Conservation (phyloP, 2,888 invertebrate species). For the Melipona beecheii region DNA sequence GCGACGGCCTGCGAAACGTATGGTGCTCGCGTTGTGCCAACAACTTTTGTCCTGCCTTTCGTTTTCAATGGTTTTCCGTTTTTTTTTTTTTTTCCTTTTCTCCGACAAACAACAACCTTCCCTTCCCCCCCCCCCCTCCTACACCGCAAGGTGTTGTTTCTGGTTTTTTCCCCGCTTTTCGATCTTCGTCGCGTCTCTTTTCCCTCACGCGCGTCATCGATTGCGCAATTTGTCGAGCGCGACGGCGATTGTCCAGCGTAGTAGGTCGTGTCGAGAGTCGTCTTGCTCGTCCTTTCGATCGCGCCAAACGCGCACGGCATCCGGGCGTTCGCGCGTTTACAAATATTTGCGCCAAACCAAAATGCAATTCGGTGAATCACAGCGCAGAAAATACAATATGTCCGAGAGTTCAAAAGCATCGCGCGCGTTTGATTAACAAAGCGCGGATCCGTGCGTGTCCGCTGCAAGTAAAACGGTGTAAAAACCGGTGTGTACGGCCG, state of each 20-base stretch:
- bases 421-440: background rate
- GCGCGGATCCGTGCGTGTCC: background rate
- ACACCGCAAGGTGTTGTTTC: too few relatives aligned
- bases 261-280: background rate
- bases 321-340: conserved; percentile 4
- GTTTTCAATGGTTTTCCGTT: conserved; percentile 38
- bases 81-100: too few relatives aligned
- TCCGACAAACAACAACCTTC: too few relatives aligned
- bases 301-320: background rate
- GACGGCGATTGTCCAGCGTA: background rate
- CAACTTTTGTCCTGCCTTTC: conserved; percentile 61
- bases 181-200: background rate
- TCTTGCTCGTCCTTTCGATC: background rate
- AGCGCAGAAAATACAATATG: background rate
- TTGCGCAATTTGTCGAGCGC: background rate
- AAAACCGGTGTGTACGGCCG: too few relatives aligned
- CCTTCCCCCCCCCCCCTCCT: background rate
- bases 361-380: conserved; percentile 27
- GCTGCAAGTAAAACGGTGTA: background rate
- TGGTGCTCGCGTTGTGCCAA: conserved; percentile 63
- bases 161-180: too few relatives aligned
- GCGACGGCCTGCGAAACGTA: conserved; percentile 71
- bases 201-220: background rate
- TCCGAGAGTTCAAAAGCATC: background rate
- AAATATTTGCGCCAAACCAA: conserved; percentile 12